phyloP scores from a whole-genome alignment of 1,140 invertebrate species.

The Tetragnatha versicolor region DNA sequence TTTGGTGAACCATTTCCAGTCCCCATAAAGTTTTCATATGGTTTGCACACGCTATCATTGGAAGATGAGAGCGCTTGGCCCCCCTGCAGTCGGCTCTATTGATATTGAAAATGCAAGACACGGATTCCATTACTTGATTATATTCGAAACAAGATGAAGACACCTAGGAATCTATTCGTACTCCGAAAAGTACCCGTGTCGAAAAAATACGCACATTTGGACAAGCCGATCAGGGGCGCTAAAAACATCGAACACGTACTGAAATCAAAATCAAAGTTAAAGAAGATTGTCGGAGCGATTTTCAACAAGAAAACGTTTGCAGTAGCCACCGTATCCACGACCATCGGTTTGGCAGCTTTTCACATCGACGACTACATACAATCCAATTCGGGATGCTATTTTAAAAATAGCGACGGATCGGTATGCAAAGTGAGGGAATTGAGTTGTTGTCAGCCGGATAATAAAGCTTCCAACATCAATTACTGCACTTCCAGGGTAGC shows the following conservation, averaged over 20 bases:
- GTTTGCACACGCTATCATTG: background rate
- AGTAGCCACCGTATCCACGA: background rate
- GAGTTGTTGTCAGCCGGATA: constrained; percentile 7
- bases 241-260: background rate
- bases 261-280: background rate
- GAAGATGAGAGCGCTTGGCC: background rate
- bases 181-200: too few relatives aligned
- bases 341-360: background rate
- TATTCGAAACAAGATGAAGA: background rate
- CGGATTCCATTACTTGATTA: background rate
- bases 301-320: background rate
- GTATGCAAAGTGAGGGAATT: constrained; percentile 10
- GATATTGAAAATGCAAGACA: background rate
- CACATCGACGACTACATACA: background rate
- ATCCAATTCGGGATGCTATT: constrained; percentile 24
- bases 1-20: background rate
- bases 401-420: background rate
- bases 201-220: background rate
- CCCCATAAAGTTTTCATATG: background rate
- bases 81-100: background rate
- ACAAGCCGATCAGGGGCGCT: background rate
- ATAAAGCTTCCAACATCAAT: background rate
- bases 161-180: background rate
- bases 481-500: background rate
- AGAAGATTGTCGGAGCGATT: background rate